phyloP scores from a whole-genome alignment of 2,113 vertebrate genomes.

The Ifrita kowaldi region DNA sequence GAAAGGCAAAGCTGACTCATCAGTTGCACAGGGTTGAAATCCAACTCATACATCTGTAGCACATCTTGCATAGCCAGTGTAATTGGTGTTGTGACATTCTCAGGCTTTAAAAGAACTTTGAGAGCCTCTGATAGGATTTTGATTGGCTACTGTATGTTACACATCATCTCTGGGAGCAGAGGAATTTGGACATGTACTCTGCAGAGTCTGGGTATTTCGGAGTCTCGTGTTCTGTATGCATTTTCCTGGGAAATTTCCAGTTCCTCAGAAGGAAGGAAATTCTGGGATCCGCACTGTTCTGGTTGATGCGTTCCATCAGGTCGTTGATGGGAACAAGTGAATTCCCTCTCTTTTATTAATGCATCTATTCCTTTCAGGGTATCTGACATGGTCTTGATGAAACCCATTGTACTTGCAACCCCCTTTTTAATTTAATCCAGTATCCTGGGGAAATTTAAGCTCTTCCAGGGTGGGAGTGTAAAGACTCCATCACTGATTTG shows the following conservation, averaged over 20 bases:
- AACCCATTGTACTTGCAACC: neutral
- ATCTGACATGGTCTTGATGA: neutral
- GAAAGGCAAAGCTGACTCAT: slow-evolving; percentile 35
- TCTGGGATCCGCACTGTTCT: neutral
- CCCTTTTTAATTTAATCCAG: neutral
- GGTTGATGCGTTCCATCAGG: neutral
- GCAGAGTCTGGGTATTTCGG: neutral
- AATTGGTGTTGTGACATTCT: neutral
- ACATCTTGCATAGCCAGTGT: neutral
- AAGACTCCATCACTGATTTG: neutral
- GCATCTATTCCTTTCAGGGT: neutral
- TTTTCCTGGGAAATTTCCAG: neutral
- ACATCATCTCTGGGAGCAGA: neutral
- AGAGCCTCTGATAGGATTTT: neutral
- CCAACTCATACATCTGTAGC: neutral
- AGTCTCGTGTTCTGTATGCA: accelerated
- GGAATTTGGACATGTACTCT: neutral
- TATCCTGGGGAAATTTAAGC: neutral
- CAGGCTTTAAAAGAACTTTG: neutral
- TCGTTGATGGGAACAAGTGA: accelerated
- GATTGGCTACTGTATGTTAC: accelerated
- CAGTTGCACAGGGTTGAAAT: neutral
- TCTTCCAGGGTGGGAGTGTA: neutral
- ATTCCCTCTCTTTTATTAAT: neutral
- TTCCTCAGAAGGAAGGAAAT: neutral